Evolutionary conservation across 2,113 vertebrate species (phyloP).

Genomic region (Notarius quadriscutis): DNA sequence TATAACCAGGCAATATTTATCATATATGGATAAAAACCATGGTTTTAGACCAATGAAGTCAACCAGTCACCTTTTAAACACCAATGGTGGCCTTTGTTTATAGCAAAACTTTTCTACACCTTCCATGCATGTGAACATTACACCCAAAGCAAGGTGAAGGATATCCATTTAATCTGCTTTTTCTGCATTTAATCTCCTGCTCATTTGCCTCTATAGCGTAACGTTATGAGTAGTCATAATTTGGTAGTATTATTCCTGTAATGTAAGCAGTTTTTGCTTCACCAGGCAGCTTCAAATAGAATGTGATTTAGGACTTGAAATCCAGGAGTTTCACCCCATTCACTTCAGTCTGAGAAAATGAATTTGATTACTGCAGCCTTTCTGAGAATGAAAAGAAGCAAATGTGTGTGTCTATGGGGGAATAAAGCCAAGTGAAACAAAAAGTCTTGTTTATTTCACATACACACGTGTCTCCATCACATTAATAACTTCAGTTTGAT

Average conservation of each 20-base stretch:
- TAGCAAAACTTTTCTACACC: constrained; percentile 56
- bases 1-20: constrained; percentile 2
- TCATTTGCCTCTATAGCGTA: constrained; percentile 19
- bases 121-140: constrained; percentile 33
- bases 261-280: constrained; percentile 7
- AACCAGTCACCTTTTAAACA: constrained; percentile 55
- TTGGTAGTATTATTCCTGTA: neutral
- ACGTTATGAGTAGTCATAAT: neutral
- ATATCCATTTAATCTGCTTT: constrained; percentile 22
- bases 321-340: constrained; percentile 24
- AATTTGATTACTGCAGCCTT: constrained; percentile 54
- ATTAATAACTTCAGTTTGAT: neutral
- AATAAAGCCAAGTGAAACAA: constrained; percentile 37
- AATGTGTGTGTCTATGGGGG: neutral
- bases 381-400: constrained; percentile 21
- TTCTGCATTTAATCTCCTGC: constrained; percentile 10
- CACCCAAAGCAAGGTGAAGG: neutral
- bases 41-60: constrained; percentile 37
- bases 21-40: constrained; percentile 1
- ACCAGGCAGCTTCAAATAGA: constrained; percentile 34
- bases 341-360: constrained; percentile 27
- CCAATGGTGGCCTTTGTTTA: constrained; percentile 73
- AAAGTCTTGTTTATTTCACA: neutral
- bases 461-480: neutral
- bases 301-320: constrained; percentile 42